Evolutionary conservation across 2,797 vertebrate species (phyloP).

Genomic region (Astyanax mexicanus): DNA sequence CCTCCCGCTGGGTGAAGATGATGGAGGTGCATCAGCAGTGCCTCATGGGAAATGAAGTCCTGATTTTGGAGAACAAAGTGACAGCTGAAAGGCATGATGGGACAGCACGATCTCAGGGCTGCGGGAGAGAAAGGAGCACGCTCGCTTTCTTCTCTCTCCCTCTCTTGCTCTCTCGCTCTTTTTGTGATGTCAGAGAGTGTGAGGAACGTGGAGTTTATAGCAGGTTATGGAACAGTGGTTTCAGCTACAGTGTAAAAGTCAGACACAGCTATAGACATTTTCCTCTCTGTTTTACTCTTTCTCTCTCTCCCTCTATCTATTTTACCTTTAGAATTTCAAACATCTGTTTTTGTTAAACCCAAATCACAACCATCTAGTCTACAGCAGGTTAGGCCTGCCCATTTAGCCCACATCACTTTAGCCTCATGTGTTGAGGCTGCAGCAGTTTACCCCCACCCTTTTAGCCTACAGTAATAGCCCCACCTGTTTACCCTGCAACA

Average conservation of each 20-base stretch:
- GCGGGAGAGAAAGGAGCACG: background rate
- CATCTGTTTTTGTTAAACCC: too few species aligned
- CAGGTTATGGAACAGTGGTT: too few species aligned
- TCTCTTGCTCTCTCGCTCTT: slow-evolving; percentile 9
- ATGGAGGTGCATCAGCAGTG: slow-evolving; percentile 33
- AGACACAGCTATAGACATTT: background rate
- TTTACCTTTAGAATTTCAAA: too few species aligned
- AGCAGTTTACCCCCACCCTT: too few species aligned
- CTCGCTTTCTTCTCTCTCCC: background rate
- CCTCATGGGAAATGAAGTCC: slow-evolving; percentile 48
- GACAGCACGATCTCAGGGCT: slow-evolving; percentile 14
- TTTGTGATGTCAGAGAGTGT: background rate
- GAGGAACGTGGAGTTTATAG: too few species aligned
- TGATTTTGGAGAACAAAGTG: slow-evolving; percentile 20
- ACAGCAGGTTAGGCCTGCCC: too few species aligned
- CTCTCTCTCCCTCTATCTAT: background rate
- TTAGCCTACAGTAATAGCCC: too few species aligned
- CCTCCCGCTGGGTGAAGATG: slow-evolving; percentile 23
- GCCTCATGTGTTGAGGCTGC: too few species aligned
- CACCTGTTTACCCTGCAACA: too few species aligned
- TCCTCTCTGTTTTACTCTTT: background rate
- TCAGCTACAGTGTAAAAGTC: too few species aligned
- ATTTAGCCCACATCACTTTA: too few species aligned
- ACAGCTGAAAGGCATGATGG: slow-evolving; percentile 16
- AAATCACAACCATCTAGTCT: too few species aligned